These are phyloP conservation scores for Callipepla squamata DNA, from an alignment of 2,113 vertebrate genomes.

Conservation along the genomic window DNA sequence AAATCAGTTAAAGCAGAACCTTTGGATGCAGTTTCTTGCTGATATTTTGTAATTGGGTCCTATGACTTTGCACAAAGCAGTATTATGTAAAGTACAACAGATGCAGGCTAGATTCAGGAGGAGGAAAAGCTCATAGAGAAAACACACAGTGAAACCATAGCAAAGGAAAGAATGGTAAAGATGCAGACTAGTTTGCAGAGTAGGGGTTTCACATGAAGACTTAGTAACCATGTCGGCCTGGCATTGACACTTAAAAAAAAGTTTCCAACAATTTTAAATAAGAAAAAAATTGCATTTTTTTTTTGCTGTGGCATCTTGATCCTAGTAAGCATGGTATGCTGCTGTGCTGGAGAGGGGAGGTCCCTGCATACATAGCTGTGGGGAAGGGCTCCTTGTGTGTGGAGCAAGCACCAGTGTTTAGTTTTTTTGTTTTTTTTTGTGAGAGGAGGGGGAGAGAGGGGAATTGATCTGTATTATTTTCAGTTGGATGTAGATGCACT, in stretches of 20 bases:
- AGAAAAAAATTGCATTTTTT: background rate
- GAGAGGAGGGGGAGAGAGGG: background rate
- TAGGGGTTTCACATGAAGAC: background rate
- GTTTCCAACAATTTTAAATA: background rate
- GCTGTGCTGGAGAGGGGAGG: accelerated
- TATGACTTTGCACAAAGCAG: background rate
- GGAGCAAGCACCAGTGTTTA: background rate
- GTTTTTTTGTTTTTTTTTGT: too few species aligned
- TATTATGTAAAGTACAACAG: slow-evolving; percentile 35
- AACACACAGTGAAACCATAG: background rate
- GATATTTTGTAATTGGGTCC: background rate
- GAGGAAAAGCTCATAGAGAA: background rate
- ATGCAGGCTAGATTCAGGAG: background rate
- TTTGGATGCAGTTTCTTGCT: accelerated
- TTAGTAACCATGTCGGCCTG: background rate
- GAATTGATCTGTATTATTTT: background rate
- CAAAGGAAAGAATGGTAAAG: background rate
- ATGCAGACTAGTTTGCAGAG: accelerated
- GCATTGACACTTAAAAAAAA: background rate
- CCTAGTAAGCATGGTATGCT: background rate
- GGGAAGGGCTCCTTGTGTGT: background rate
- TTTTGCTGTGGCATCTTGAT: accelerated
- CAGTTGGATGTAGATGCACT: background rate
- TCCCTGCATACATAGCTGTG: accelerated
- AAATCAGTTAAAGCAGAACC: background rate